Evolutionary conservation across 2,888 invertebrate species (phyloP), one percentile per base, ranked within the genome.

Genomic region (Drosophila colorata): DNA sequence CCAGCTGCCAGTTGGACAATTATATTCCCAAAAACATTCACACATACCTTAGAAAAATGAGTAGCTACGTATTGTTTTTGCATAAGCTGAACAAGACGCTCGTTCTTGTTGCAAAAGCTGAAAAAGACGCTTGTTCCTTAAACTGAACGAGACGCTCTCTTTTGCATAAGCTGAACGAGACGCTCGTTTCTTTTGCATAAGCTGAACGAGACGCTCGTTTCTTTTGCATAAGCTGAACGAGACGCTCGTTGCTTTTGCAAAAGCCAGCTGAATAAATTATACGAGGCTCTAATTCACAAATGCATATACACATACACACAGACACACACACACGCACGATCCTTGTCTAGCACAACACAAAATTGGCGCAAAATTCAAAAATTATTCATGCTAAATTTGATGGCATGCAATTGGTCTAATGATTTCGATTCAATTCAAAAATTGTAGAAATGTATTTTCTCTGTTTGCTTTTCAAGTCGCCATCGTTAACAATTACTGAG

Each of bases 281-380:
- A 8, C 25, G 7, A 41, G 20, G 20, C 20, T 20, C 20, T 20
- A 20, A 20, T 20, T 1, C 20, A 20, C 20, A 44, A n/a, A 41
- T 23, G 40, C 35, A 38, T 28, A 48, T 14, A 28, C 11, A 38
- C 33, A 48, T 14, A 28, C 11, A 16, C n/a, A 38, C 8, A 20
- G 13, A 60, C 35, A 48, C 5, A 48, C 16, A 18, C 20, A 37
- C n/a, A 48, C 20, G 14, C 16, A 11, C 31, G 13, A 49, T 51
- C 57, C 80, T 73, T 79, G 81, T 74, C 61, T 70, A 81, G 77
- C 75, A 87, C 63, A 59, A 68, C n/a, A 31, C 11, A 52, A 47
- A 38, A 69, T 70, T 77, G 83, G 83, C 82, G 82, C 80, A 66
- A 85, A 87, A 84, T 87, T 87, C 69, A 4, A 81, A 80, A 81